A percentile compares a stretch with the other conserved stretches of the same genome.
Evolutionary conservation across 2,888 invertebrate genomes (phyloP).

Genomic region (Caenorhabditis imperialis): DNA sequence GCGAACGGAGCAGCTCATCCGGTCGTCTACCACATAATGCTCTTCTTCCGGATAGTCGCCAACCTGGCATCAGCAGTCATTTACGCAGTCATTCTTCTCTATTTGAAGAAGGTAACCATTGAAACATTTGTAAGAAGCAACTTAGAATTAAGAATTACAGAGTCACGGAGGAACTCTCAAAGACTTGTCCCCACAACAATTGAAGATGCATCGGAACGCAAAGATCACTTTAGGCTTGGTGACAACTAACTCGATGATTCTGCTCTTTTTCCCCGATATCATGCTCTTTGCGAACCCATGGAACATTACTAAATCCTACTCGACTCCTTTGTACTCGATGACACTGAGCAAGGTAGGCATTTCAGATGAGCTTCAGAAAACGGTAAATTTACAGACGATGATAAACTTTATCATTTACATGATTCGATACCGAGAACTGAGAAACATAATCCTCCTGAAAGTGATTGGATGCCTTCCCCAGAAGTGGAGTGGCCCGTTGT

Average conservation of each 20-base stretch:
- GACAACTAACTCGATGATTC: constrained; percentile 56
- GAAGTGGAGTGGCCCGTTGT: constrained; percentile 25
- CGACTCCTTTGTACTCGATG: constrained; percentile 59
- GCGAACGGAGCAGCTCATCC: constrained; percentile 63
- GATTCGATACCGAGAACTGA: constrained; percentile 56
- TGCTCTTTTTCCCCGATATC: constrained; percentile 57
- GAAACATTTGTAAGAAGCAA: no score
- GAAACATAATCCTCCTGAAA: constrained; percentile 40
- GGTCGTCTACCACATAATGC: constrained; percentile 54
- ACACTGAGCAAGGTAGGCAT: constrained; percentile 60
- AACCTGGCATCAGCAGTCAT: constrained; percentile 55
- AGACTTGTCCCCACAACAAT: constrained; percentile 40
- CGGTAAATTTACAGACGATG: constrained; percentile 57
- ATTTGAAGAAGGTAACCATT: constrained; percentile 37
- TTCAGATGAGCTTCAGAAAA: no score
- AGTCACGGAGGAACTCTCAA: constrained; percentile 37
- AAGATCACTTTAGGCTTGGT: constrained; percentile 58
- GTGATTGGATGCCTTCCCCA: constrained; percentile 32
- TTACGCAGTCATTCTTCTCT: constrained; percentile 53
- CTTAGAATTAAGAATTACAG: constrained; percentile 7
- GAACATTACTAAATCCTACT: constrained; percentile 52
- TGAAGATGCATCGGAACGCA: constrained; percentile 56
- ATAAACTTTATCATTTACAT: constrained; percentile 59
- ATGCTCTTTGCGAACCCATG: constrained; percentile 54
- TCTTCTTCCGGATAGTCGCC: constrained; percentile 53